Evolutionary conservation across 2,888 invertebrate species (phyloP).

Genomic region (Drosophila niveifrons): DNA sequence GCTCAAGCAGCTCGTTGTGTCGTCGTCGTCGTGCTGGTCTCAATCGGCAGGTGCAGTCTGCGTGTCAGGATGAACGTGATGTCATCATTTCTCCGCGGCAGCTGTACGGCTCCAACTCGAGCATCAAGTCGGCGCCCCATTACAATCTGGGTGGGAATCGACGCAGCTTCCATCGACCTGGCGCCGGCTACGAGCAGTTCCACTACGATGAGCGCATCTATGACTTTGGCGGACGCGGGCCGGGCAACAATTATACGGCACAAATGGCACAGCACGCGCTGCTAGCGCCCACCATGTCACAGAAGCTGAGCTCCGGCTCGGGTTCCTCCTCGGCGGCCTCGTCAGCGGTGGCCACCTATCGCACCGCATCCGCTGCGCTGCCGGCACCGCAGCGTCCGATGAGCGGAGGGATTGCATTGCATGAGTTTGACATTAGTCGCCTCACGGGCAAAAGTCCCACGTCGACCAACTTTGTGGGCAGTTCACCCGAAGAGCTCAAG

Average conservation of each 20-base stretch:
- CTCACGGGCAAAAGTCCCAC: constrained; percentile 86
- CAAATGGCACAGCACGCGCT: constrained; percentile 45
- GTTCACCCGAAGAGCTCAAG: constrained; percentile 74
- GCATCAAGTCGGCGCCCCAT: constrained; percentile 86
- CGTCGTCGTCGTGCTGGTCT: constrained; percentile 83
- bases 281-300: constrained; percentile 38
- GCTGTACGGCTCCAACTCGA: constrained; percentile 85
- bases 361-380: constrained; percentile 50
- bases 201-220: constrained; percentile 84
- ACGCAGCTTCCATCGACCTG: constrained; percentile 67
- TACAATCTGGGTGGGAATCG: constrained; percentile 82
- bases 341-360: constrained; percentile 67
- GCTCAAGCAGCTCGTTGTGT: constrained; percentile 62
- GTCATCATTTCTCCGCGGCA: constrained; percentile 78
- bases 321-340: constrained; percentile 80
- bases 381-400: constrained; percentile 63
- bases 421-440: constrained; percentile 85
- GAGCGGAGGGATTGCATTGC: constrained; percentile 70
- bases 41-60: constrained; percentile 82
- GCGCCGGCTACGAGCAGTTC: constrained; percentile 72
- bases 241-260: constrained; percentile 79
- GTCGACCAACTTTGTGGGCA: constrained; percentile 76
- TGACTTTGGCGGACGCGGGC: constrained; percentile 83
- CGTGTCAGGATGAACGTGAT: constrained; percentile 80
- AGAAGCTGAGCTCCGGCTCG: constrained; percentile 76